A percentile compares a stretch with the other conserved stretches of the same genome.
phyloP scores from a whole-genome alignment of 2,797 vertebrate species.

The Limosa lapponica region DNA sequence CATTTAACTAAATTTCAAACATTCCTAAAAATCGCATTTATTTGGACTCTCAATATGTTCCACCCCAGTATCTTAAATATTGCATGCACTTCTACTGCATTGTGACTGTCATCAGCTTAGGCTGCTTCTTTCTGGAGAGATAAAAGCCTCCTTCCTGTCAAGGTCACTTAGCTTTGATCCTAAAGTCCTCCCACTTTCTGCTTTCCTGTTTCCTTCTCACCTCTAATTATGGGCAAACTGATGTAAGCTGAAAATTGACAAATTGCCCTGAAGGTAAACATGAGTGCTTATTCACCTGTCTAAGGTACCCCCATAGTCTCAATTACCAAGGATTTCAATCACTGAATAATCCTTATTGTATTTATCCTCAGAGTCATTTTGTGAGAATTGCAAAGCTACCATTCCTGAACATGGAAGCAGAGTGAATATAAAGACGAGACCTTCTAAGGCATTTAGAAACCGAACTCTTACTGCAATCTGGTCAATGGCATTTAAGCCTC shows the following conservation, averaged over 20 bases:
- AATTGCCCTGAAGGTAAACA: background rate
- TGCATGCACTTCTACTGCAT: background rate
- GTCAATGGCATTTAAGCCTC: background rate
- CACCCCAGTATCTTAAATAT: background rate
- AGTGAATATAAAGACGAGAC: background rate
- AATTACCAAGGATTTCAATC: background rate
- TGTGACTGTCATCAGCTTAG: background rate
- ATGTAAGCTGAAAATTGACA: slow-evolving; percentile 23
- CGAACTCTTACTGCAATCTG: background rate
- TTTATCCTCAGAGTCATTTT: background rate
- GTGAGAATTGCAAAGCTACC: background rate
- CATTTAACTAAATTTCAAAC: background rate
- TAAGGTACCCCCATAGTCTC: background rate
- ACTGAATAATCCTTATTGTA: background rate
- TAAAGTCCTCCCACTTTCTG: background rate
- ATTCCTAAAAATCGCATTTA: background rate
- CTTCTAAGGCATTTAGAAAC: background rate
- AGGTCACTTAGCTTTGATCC: slow-evolving; percentile 41
- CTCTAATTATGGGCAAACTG: slow-evolving; percentile 4
- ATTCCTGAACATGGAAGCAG: background rate
- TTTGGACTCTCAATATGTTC: background rate
- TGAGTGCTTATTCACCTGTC: background rate
- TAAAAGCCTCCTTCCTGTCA: slow-evolving; percentile 23
- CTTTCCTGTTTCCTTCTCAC: background rate
- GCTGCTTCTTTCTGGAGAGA: background rate